Percentiles rank a stretch among this genome's conserved stretches.
Conservation (phyloP, 2,888 invertebrate species). For the Junonia oenone region DNA sequence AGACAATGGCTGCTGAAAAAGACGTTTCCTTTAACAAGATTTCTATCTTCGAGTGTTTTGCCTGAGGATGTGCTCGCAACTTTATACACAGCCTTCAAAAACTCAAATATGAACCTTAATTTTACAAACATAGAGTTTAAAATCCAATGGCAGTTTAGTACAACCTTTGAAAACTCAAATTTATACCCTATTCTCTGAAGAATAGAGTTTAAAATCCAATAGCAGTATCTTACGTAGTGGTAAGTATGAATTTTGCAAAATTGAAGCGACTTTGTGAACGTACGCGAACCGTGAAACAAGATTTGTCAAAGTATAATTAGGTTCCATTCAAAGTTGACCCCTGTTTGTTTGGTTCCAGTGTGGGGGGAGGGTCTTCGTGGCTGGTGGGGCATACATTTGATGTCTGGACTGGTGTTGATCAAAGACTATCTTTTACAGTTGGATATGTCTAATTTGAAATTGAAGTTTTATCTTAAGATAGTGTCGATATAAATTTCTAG, state of each 20-base stretch:
- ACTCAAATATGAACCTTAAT: constrained; percentile 24
- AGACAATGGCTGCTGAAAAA: constrained; percentile 77
- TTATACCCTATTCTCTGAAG: not conserved
- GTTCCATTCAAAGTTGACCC: constrained; percentile 44
- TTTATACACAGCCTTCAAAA: constrained; percentile 22
- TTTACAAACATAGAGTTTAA: constrained; percentile 5
- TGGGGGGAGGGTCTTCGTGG: not conserved
- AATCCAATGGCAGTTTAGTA: constrained; percentile 11
- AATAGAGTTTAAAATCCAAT: constrained; percentile 32
- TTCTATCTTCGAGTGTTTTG: constrained; percentile 70
- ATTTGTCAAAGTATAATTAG: constrained; percentile 69
- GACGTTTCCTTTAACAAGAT: constrained; percentile 77
- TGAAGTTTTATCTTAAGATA: too few species aligned
- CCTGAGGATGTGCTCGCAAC: constrained; percentile 52
- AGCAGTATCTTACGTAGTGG: not conserved
- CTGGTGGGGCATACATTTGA: constrained; percentile 24
- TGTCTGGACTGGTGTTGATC: constrained; percentile 25
- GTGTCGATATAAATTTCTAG: not conserved
- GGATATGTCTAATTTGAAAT: not conserved
- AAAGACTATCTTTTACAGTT: constrained; percentile 21
- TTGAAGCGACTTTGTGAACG: constrained; percentile 67
- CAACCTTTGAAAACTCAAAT: not conserved
- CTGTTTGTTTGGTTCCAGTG: not conserved
- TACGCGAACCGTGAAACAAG: constrained; percentile 71
- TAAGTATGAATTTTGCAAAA: constrained; percentile 37